Evolutionary conservation across 2,113 vertebrate species (phyloP).

Genomic region (Trochalopteron elliotii): DNA sequence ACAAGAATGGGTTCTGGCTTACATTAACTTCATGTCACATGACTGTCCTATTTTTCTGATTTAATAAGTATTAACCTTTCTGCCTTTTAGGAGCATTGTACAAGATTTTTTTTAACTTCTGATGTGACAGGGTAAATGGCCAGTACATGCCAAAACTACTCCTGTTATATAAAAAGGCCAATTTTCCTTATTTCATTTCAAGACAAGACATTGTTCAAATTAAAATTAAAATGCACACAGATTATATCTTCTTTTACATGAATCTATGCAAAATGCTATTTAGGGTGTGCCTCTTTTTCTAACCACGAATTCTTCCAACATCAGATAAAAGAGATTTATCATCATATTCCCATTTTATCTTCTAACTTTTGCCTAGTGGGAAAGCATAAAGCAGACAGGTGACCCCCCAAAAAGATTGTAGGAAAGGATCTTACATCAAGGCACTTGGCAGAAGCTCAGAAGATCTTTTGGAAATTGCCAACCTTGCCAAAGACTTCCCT

Average conservation of each 20-base stretch:
- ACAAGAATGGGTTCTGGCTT: background rate
- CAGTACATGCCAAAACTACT: background rate
- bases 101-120: background rate
- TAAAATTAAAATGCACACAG: conserved; percentile 36
- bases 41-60: background rate
- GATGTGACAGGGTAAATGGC: background rate
- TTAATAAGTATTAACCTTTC: conserved; percentile 20
- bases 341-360: conserved; percentile 1
- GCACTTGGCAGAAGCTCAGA: background rate
- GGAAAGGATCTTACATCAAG: background rate
- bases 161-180: conserved; percentile 21
- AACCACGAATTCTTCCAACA: background rate
- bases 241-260: conserved; percentile 36
- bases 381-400: conserved; percentile 31
- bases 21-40: background rate
- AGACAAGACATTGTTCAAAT: conserved; percentile 44
- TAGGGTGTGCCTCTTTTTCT: conserved; percentile 43
- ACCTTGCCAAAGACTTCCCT: background rate
- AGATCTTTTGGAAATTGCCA: background rate
- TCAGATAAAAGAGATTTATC: conserved; percentile 61
- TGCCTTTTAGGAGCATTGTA: background rate
- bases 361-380: conserved; percentile 30
- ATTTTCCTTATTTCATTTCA: conserved; percentile 34
- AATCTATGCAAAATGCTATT: conserved; percentile 9
- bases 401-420: background rate